phyloP scores from a whole-genome alignment of 2,113 vertebrate species.

The Eulemur macaco region DNA sequence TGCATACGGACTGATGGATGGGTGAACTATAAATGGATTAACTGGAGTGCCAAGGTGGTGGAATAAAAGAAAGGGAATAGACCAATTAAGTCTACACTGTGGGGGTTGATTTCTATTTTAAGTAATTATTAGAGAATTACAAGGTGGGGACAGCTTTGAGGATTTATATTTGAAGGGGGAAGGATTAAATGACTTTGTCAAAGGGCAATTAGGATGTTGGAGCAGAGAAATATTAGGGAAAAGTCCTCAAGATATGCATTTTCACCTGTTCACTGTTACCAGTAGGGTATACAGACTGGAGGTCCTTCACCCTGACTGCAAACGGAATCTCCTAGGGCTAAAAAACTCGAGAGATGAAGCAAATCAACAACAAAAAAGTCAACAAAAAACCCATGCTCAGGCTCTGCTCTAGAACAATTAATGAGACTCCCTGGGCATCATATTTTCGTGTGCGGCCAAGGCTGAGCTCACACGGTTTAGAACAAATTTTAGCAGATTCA shows the following conservation, averaged over 20 bases:
- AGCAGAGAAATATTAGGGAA: neutral
- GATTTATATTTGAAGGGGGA: conserved; percentile 20
- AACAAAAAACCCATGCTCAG: neutral
- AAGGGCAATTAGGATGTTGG: neutral
- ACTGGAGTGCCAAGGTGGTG: neutral
- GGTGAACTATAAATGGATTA: conserved; percentile 41
- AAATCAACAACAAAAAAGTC: neutral
- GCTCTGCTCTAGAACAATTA: neutral
- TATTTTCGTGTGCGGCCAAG: neutral
- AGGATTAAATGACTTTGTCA: conserved; percentile 13
- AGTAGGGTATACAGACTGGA: neutral
- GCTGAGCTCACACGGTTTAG: neutral
- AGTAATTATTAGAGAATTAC: conserved; percentile 30
- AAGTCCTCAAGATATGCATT: neutral
- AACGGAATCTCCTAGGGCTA: neutral
- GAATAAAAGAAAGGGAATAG: conserved; percentile 25
- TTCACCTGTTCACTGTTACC: neutral
- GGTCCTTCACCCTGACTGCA: neutral
- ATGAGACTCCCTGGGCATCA: neutral
- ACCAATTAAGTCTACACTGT: neutral
- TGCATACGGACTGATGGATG: neutral
- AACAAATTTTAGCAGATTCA: neutral
- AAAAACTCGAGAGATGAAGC: neutral
- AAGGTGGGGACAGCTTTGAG: neutral
- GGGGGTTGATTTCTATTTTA: neutral